phyloP scores from a whole-genome alignment of 2,797 vertebrate genomes.

The Simalia tracyae region DNA sequence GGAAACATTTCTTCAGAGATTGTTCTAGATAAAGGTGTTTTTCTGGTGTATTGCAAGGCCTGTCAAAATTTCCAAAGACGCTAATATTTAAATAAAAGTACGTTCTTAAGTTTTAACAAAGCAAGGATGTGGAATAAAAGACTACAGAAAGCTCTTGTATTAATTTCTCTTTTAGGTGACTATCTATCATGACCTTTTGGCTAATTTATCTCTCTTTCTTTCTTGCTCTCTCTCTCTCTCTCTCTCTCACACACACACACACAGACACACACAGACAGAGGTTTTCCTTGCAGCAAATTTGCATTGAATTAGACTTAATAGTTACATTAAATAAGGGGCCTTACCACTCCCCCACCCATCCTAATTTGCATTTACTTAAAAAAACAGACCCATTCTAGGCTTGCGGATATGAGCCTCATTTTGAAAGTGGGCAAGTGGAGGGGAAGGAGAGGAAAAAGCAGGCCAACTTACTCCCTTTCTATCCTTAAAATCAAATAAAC shows the following conservation, averaged over 20 bases:
- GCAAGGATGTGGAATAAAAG: conserved; percentile 37
- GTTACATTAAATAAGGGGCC: conserved; percentile 34
- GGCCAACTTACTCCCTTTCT: conserved; percentile 57
- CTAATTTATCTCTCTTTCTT: conserved; percentile 68
- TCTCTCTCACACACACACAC: background rate
- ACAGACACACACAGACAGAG: background rate
- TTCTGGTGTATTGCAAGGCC: conserved; percentile 36
- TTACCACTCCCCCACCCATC: conserved; percentile 55
- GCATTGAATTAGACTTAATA: conserved; percentile 60
- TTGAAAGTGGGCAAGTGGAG: conserved; percentile 42
- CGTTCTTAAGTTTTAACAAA: conserved; percentile 59
- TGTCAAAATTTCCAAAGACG: conserved; percentile 55
- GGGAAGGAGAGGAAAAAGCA: conserved; percentile 43
- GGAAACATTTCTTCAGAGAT: conserved; percentile 62
- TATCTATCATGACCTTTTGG: conserved; percentile 63
- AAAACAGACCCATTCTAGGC: conserved; percentile 66
- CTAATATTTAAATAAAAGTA: conserved; percentile 52
- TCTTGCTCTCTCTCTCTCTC: background rate
- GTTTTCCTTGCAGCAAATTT: conserved; percentile 56
- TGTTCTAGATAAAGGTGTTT: conserved; percentile 57
- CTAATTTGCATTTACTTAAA: conserved; percentile 77
- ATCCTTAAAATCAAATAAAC: background rate
- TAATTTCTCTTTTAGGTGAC: conserved; percentile 64
- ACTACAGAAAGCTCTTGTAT: conserved; percentile 50
- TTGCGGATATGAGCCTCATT: conserved; percentile 71